phyloP scores from a whole-genome alignment of 2,113 vertebrate genomes.

The Nycticryphes semicollaris region DNA sequence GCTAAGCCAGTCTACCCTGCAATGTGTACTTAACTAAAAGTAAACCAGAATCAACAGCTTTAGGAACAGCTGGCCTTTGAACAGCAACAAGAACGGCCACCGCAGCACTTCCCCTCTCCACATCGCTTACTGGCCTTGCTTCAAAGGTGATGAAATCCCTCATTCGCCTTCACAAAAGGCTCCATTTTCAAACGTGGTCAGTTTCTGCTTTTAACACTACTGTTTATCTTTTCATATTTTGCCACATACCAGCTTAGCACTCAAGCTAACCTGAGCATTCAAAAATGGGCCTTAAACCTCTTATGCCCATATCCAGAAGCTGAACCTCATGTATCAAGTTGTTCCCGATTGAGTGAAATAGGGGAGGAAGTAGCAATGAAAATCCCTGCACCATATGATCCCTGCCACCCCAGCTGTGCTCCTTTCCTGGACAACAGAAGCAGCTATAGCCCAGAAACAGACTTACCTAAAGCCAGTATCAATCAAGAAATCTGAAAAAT shows the following conservation, averaged over 20 bases:
- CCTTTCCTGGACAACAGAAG: not conserved
- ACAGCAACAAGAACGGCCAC: not conserved
- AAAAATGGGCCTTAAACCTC: not conserved
- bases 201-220: not conserved
- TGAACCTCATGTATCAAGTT: not conserved
- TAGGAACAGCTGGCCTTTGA: slow-evolving; percentile 6
- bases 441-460: fast-evolving
- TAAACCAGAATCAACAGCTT: not conserved
- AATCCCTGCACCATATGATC: not conserved
- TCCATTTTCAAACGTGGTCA: not conserved
- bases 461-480: not conserved
- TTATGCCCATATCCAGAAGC: not conserved
- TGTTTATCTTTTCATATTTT: not conserved
- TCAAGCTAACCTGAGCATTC: not conserved
- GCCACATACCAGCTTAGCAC: not conserved
- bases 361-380: not conserved
- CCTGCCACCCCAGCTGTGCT: not conserved
- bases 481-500: not conserved
- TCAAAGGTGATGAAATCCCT: not conserved
- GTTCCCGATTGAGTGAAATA: not conserved
- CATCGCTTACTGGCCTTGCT: not conserved
- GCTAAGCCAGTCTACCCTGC: not conserved
- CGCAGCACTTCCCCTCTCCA: not conserved
- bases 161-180: not conserved
- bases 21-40: slow-evolving; percentile 6